Evolutionary conservation across 1,140 invertebrate genomes (phyloP), one percentile per base, ranked within the genome.

Genomic region (Aphaenogaster rudis): DNA sequence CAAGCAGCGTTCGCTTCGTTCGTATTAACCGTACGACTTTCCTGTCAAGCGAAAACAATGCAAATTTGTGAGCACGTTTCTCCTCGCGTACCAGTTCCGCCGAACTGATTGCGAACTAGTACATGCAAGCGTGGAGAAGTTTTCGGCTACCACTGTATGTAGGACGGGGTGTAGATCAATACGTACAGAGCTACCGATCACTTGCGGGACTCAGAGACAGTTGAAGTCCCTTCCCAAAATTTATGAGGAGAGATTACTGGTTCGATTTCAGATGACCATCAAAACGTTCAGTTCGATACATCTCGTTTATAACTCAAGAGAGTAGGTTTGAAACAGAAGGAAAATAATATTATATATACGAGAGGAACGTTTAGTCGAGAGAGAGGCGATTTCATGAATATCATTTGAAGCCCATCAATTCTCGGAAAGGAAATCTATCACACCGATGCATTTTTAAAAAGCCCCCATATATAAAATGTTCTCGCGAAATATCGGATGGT

Each of bases 151-250:
- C 69, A 28, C 63, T 84, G 54, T 33, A 84, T 63, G 42, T 76
- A 63, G 52, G 69, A 74, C 67, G 54, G 42, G 15, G n/a, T 61
- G n/a, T 84, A 74, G 48, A 84, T 84, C 69, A 84, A 84, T 84
- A 84, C 80, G 67, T 61, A 61, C 69, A 11, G 80, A 50, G 54
- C 54, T 50, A 76, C 69, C 69, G 69, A 84, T 84, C 80, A 63
- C 72, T 76, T 39, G 80, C 33, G 80, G 33, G n/a, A 21, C 54
- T 76, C 69, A 33, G 54, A 72, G 80, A 74, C 42, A 74, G 80
- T 84, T 50, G 59, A 84, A 84, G 67, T 61, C 17, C 17, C 42
- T 36, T 28, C 17, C 17, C 28, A n/a, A 72, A 84, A 84, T 84
- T 84, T 84, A 82, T 74, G 54, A 81, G 28, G 7, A 48, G 28